Evolutionary conservation across 37 sponge, comb jelly and placozoan genomes (phyloP).

Genomic region (Beroe forskalii): DNA sequence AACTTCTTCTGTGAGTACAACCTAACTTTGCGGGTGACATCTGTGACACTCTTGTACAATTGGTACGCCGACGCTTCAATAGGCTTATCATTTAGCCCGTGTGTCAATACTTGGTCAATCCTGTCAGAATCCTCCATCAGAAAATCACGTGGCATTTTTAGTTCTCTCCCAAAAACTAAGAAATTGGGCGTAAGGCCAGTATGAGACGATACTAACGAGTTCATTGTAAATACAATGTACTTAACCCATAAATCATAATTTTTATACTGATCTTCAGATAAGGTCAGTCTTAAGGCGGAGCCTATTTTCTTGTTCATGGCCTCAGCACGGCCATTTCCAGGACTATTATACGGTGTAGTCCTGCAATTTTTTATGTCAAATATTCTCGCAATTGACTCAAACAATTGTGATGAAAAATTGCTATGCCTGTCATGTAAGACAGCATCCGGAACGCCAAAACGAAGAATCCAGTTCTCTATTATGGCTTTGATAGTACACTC

Average conservation of each 20-base stretch:
- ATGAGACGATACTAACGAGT: not conserved
- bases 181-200: not conserved
- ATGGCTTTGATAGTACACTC: no score
- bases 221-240: not conserved
- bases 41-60: not conserved
- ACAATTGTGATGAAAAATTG: no score
- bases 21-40: not conserved
- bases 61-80: not conserved
- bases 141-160: not conserved
- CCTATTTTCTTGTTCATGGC: no score
- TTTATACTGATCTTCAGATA: not conserved
- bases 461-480: no score
- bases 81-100: not conserved
- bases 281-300: not conserved
- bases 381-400: no score
- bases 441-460: no score
- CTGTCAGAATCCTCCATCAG: not conserved
- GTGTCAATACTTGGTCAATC: not conserved
- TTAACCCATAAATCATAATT: constrained; percentile 3
- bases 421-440: no score
- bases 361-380: no score
- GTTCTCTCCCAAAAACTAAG: not conserved
- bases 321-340: no score
- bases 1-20: not conserved
- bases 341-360: no score